Evolutionary conservation across 2,113 vertebrate genomes (phyloP), one percentile per base, ranked within the genome.

Genomic region (Zootoca vivipara): DNA sequence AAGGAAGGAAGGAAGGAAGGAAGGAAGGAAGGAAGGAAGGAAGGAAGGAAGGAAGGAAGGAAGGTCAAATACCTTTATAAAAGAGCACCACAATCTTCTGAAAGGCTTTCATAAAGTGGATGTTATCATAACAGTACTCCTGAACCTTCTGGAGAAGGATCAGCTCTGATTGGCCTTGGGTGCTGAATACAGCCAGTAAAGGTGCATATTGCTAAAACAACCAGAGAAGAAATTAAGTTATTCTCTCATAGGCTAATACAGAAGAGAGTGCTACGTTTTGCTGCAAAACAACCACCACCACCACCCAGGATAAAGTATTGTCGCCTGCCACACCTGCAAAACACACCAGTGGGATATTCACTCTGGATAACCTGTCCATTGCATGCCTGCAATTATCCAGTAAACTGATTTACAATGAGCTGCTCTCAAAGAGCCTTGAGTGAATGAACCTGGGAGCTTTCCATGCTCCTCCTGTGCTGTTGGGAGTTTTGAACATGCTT

Each of bases 41-140:
- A 73, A 64, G 12, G 9, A 52, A 69, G n/a, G 9, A 56, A 67
- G 46, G 1, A 20, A n/a, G 1, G 46, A 52, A 74, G 7, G 2
- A 85, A 0, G 65, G 56, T 73, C 1, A 65, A 82, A 75, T 95
- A 98, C 98, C 98, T 99, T 98, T 99, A 90, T 99, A 99, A 79
- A 99, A 98, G 91, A 99, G 98, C 87, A 99, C 97, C 93, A 98
- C 98, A n/a, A 99, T 99, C 97, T 99, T 99, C 94, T 98, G 98
- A 96, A 99, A 98, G 92, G 98, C 97, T 95, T 99, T 99, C 98
- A 99, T 99, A 95, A 99, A 99, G 91, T 99, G 98, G 93, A 99
- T 98, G 96, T 99, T 98, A 94, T 98, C 98, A 0, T 99, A 99
- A 93, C 98, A 99, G 94, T 98, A 99, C 58, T 99, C 98, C 92